A percentile compares a stretch with the other conserved stretches of the same genome.
phyloP scores from a whole-genome alignment of 2,888 invertebrate genomes.

The Drosophila kanekoi region DNA sequence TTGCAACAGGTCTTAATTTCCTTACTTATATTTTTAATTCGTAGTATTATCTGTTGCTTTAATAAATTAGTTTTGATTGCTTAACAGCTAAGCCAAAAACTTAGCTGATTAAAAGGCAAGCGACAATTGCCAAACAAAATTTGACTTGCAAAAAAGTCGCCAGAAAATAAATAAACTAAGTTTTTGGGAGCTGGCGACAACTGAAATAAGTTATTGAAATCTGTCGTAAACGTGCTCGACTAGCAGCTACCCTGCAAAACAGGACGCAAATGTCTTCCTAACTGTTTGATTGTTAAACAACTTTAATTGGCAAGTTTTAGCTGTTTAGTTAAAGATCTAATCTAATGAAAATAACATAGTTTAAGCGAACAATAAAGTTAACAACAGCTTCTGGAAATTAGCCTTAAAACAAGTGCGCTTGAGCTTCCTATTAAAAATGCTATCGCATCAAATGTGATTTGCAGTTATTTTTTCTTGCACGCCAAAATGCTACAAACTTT shows the following conservation, averaged over 20 bases:
- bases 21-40: background rate
- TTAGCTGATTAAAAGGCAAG: slow-evolving; percentile 17
- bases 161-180: slow-evolving; percentile 4
- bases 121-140: slow-evolving; percentile 26
- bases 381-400: background rate
- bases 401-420: background rate
- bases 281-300: background rate
- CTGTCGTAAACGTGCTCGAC: background rate
- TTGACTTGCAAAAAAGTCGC: slow-evolving; percentile 32
- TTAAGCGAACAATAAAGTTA: background rate
- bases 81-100: slow-evolving; percentile 1
- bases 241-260: background rate
- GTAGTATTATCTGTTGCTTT: background rate
- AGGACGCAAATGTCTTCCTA: too few relatives aligned
- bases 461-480: slow-evolving; percentile 1
- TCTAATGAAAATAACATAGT: background rate
- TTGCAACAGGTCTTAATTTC: background rate
- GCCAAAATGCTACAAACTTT: slow-evolving; percentile 15
- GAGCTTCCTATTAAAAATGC: slow-evolving; percentile 7
- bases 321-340: background rate
- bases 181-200: slow-evolving; percentile 4
- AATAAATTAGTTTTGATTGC: slow-evolving; percentile 20
- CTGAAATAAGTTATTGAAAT: background rate
- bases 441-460: slow-evolving; percentile 14
- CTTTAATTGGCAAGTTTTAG: too few relatives aligned